Base-by-base conservation (phyloP, 2,797 vertebrate genomes). In the Cuculus canorus region DNA sequence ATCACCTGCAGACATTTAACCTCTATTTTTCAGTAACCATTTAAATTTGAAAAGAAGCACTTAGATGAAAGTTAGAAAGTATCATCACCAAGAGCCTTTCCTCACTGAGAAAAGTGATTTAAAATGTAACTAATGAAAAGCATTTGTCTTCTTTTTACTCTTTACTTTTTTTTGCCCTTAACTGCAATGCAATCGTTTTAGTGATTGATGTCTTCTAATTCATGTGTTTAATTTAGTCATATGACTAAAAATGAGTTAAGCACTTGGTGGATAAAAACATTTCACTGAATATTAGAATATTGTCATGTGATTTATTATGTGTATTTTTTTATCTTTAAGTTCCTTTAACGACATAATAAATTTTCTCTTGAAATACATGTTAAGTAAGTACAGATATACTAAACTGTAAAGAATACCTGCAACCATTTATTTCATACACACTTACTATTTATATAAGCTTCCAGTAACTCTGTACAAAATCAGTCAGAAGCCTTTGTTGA, bases 181-280 rank as follows among this genome's bases (percentile, higher is more conserved):
- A 68, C 59, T 83, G 56, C 41, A 86, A 65, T 77, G 15, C 17
- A 78, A 65, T 81, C 16, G 37, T 86, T 89, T 75, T 52, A 76
- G 28, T 86, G 94, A 95, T 17, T 88, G 80, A 92, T 90, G 30
- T 68, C 73, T 92, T 94, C 45, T 90, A 65, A 88, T 76, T 91
- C 4, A 0, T 72, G 73, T 75, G 18, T 76, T 95, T 91, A 90
- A 92, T 6, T 88, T 65, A 61, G 19, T 83, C 85, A 81, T 64
- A 33, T 86, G 85, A 88, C 76, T 78, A 57, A 91, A 73, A 87
- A 73, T 75, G 3, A 54, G 3, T 80, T 71, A 91, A 86, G 35
- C 33, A 60, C 25, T 71, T 65, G 56, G 9, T 45, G 19, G 50
- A 48, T 81, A 90, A 92, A 91, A 96, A 83, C 48, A 54, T 7